These are phyloP conservation scores for Alitta virens DNA, from an alignment of 2,888 invertebrate genomes.

Conservation along the genomic window DNA sequence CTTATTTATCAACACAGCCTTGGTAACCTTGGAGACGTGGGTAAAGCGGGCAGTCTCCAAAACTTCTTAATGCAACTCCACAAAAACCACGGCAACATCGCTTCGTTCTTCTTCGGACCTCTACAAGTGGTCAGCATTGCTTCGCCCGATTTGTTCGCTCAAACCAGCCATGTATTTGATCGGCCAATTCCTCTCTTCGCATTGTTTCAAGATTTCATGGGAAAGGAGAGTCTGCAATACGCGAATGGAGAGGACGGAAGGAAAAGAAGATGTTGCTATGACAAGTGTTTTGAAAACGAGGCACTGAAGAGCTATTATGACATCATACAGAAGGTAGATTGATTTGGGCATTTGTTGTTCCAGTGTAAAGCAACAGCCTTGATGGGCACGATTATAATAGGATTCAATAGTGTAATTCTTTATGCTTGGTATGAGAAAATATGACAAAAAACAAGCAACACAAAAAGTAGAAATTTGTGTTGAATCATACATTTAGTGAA, in stretches of 20 bases:
- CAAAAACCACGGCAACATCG: slow-evolving; percentile 51
- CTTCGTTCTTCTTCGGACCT: slow-evolving; percentile 56
- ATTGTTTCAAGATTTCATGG: slow-evolving; percentile 40
- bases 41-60: slow-evolving; percentile 54
- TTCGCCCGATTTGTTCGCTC: slow-evolving; percentile 52
- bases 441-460: no score
- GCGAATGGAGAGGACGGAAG: slow-evolving; percentile 48
- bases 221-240: slow-evolving; percentile 39
- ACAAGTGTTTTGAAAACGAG: slow-evolving; percentile 26
- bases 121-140: slow-evolving; percentile 53
- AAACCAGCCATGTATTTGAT: slow-evolving; percentile 52
- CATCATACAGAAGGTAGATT: neutral
- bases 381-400: no score
- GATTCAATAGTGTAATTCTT: no score
- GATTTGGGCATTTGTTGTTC: no score
- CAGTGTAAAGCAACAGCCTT: no score
- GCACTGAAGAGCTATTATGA: slow-evolving; percentile 17
- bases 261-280: slow-evolving; percentile 38
- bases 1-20: no score
- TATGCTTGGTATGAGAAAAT: no score
- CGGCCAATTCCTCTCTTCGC: slow-evolving; percentile 39
- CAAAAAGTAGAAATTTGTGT: no score
- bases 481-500: no score
- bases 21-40: slow-evolving; percentile 56
- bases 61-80: slow-evolving; percentile 55